A percentile compares a stretch with the other conserved stretches of the same genome.
Evolutionary conservation across 2,888 invertebrate genomes (phyloP).

Genomic region (Ctenicera cuprea): DNA sequence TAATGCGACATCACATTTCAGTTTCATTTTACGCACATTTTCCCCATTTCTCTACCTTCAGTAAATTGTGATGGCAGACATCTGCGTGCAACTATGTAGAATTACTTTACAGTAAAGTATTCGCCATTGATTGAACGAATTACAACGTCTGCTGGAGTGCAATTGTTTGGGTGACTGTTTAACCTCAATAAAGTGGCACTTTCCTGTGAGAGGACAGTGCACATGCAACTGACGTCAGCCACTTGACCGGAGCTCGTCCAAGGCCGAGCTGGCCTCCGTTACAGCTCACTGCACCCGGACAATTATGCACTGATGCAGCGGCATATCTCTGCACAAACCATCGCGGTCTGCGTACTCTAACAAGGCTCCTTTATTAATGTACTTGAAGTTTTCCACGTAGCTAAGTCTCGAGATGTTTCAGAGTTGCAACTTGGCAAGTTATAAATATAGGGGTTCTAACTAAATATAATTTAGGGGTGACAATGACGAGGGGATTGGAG

Average conservation of each 20-base stretch:
- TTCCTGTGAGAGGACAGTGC: slow-evolving; percentile 55
- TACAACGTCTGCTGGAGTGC: slow-evolving; percentile 49
- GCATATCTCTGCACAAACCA: slow-evolving; percentile 40
- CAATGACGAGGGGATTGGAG: background rate
- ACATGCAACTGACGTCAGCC: slow-evolving; percentile 59
- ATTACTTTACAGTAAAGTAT: background rate
- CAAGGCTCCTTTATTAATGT: slow-evolving; percentile 29
- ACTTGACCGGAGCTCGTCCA: slow-evolving; percentile 60
- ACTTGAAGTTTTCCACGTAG: slow-evolving; percentile 15
- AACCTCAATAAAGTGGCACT: slow-evolving; percentile 56
- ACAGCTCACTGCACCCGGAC: slow-evolving; percentile 56
- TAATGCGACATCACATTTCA: too few relatives aligned
- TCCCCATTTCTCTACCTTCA: too few relatives aligned
- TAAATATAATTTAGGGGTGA: background rate
- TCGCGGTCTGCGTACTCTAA: slow-evolving; percentile 33
- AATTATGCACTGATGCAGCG: slow-evolving; percentile 57
- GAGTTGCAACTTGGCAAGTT: background rate
- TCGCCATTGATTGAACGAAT: slow-evolving; percentile 41
- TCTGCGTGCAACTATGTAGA: too few relatives aligned
- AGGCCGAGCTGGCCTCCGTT: slow-evolving; percentile 57
- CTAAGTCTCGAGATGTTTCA: background rate
- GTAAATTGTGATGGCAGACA: too few relatives aligned
- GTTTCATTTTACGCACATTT: too few relatives aligned
- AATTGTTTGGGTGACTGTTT: slow-evolving; percentile 56
- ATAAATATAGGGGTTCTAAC: background rate